A percentile compares a stretch with the other conserved stretches of the same genome.
phyloP scores from a whole-genome alignment of 2,888 invertebrate species.

The Rhingia rostrata region DNA sequence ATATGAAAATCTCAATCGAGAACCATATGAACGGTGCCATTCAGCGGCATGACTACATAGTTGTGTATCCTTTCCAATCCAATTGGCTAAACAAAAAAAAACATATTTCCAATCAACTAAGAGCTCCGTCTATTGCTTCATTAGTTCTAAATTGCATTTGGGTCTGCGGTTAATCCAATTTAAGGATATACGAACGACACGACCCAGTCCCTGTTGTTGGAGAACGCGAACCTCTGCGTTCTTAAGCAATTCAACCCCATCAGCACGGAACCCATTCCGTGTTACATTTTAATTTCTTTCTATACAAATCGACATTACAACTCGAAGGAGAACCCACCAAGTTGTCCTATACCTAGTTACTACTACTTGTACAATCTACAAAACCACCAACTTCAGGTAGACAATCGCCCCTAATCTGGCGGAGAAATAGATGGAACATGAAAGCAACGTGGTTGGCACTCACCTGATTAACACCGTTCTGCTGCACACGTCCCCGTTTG shows the following conservation, averaged over 20 bases:
- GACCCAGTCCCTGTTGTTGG: background rate
- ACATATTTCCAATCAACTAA: conserved; percentile 71
- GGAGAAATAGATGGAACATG: conserved; percentile 22
- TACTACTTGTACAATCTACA: background rate
- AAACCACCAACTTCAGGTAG: conserved; percentile 45
- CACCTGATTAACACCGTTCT: conserved; percentile 74
- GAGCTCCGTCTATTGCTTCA: conserved; percentile 68
- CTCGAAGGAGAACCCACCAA: conserved; percentile 27
- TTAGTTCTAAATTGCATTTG: conserved; percentile 70
- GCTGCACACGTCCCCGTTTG: conserved; percentile 68
- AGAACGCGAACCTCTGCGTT: background rate
- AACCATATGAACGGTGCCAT: conserved; percentile 19
- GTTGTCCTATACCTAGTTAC: background rate
- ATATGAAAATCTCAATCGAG: conserved; percentile 30
- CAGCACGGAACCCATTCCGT: conserved; percentile 61
- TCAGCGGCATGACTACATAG: background rate
- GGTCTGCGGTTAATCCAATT: conserved; percentile 72
- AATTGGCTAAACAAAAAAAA: conserved; percentile 36
- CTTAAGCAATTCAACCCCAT: conserved; percentile 53
- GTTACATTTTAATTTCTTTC: conserved; percentile 74
- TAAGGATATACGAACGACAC: conserved; percentile 55
- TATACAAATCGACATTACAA: conserved; percentile 67
- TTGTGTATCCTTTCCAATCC: conserved; percentile 9
- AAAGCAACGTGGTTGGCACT: conserved; percentile 67
- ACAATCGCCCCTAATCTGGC: conserved; percentile 66